Evolutionary conservation across 2,888 invertebrate species (phyloP).

Genomic region (Bruchidius siliquastri): DNA sequence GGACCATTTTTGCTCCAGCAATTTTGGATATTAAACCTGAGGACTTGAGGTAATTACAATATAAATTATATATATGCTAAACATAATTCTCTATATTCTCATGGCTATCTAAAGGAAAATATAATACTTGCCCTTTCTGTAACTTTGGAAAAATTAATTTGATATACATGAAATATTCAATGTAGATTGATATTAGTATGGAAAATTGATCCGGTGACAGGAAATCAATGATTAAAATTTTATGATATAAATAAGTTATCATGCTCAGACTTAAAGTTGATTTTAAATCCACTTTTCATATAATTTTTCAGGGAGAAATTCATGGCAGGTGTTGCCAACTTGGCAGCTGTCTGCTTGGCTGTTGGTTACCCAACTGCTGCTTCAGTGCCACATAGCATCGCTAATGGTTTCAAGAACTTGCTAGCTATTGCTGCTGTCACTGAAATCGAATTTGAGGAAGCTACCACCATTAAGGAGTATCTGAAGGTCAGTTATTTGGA

Average conservation of each 20-base stretch:
- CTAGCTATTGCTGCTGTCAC: conserved; percentile 95
- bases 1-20: conserved; percentile 94
- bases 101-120: no score
- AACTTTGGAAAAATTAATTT: no score
- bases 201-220: no score
- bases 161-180: no score
- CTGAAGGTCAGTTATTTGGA: conserved; percentile 60
- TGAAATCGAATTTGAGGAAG: conserved; percentile 93
- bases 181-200: no score
- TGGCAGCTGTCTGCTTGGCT: conserved; percentile 88
- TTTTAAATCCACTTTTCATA: no score
- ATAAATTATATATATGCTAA: no score
- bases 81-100: no score
- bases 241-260: no score
- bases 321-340: conserved; percentile 88
- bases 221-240: no score
- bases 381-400: conserved; percentile 95
- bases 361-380: conserved; percentile 96
- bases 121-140: no score
- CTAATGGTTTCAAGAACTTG: conserved; percentile 97
- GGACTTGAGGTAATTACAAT: conserved; percentile 57
- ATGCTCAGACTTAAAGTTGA: no score
- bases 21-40: conserved; percentile 98
- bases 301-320: conserved; percentile 81
- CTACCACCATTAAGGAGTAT: conserved; percentile 85